Evolutionary conservation across 1,140 invertebrate species (phyloP), one percentile per base, ranked within the genome.

Genomic region (Drosophila kohkoa): DNA sequence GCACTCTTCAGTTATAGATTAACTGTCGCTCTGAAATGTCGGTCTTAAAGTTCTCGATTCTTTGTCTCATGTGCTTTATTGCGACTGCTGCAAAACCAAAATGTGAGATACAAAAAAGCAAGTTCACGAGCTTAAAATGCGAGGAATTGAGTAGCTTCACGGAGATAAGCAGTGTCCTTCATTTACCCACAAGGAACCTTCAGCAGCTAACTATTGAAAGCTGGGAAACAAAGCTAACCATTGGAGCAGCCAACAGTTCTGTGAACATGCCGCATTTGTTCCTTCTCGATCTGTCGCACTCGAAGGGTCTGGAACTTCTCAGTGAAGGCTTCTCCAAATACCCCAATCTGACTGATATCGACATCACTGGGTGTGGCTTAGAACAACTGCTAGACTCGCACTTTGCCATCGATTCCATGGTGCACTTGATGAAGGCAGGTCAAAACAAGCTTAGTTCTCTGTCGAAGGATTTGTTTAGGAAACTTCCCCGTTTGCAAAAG

Each of bases 341-440:
- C 13, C 57, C 67, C 5, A 63, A 81, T 16, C 55, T 92, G 51
- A 20, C 57, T 7, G 46, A 67, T 11, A 59, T 92, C 0, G 91
- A 92, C 45, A 73, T 92, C 25, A 90, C 83, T 8, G 48, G 58
- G 8, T 75, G 75, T 25, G 49, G 66, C 11, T 38, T 91, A 16
- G 59, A 35, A 4, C 28, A 68, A 1, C 64, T 92, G 1, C 52
- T 68, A 7, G 52, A 38, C 11, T 60, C 20, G 5, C 77, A 86
- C 45, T 92, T 92, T 75, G 49, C 71, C 5, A 4, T 7, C 45
- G 41, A 70, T 2, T 77, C 79, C 11, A 57, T 65, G 25, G 55
- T 92, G 15, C 75, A 87, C 64, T 32, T 65, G 45, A 58, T 92
- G 5, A 89, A 92, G 58, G 73, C 74, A n/a, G 91, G 83, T 45